Evolutionary conservation across 1,140 invertebrate species (phyloP).

Genomic region (Meteorus sp.): DNA sequence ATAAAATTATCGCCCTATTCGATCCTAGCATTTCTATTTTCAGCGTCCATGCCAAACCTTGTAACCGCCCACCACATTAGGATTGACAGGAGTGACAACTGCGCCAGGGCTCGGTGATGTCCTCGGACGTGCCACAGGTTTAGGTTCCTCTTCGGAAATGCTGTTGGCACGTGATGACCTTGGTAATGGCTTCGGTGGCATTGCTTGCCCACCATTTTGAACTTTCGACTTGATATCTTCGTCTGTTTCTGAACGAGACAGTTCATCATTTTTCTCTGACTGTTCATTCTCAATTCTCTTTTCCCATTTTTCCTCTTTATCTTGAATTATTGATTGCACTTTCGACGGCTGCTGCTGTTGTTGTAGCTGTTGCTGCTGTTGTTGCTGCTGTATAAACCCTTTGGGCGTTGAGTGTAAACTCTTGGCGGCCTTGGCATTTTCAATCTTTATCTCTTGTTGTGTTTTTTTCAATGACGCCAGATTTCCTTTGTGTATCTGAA

Average conservation of each 20-base stretch:
- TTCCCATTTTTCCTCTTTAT: slow-evolving; percentile 39
- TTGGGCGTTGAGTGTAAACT: slow-evolving; percentile 45
- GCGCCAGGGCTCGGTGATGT: slow-evolving; percentile 63
- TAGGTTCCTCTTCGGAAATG: slow-evolving; percentile 66
- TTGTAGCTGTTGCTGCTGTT: no score
- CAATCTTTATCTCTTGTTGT: slow-evolving; percentile 48
- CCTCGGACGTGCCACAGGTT: slow-evolving; percentile 73
- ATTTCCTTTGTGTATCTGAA: slow-evolving; percentile 58
- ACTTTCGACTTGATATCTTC: slow-evolving; percentile 51
- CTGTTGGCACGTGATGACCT: slow-evolving; percentile 68
- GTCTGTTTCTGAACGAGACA: slow-evolving; percentile 25
- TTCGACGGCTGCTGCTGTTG: no score
- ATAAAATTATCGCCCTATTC: no score
- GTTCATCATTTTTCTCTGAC: slow-evolving; percentile 21
- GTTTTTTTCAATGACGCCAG: slow-evolving; percentile 52
- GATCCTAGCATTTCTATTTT: no score
- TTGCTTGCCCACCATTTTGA: slow-evolving; percentile 48
- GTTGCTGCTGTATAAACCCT: slow-evolving; percentile 41
- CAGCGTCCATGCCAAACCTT: no score
- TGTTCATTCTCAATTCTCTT: slow-evolving; percentile 34
- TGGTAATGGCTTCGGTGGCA: slow-evolving; percentile 77
- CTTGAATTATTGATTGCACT: slow-evolving; percentile 36
- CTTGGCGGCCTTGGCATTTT: slow-evolving; percentile 43
- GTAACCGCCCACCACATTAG: slow-evolving; percentile 65
- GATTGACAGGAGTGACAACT: slow-evolving; percentile 62